Evolutionary conservation across 2,888 invertebrate genomes (phyloP).

Genomic region (Calliopum simillimum): DNA sequence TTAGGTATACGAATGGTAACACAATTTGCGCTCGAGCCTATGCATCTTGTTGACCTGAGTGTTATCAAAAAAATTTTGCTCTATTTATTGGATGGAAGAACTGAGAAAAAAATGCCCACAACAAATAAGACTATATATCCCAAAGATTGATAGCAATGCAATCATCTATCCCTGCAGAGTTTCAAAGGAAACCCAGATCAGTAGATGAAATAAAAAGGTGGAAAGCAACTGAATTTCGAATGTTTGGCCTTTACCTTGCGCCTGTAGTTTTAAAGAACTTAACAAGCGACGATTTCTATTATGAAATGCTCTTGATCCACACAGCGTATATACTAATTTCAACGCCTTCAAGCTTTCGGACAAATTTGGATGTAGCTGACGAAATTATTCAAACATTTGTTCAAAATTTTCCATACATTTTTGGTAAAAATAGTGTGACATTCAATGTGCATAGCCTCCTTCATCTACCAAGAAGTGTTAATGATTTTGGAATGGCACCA

Average conservation of each 20-base stretch:
- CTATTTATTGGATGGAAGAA: no score
- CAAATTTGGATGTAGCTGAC: constrained; percentile 30
- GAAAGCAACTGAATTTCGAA: constrained; percentile 34
- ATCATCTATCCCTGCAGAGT: constrained; percentile 34
- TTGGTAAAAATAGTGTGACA: constrained; percentile 35
- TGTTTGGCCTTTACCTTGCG: constrained; percentile 40
- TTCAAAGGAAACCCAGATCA: constrained; percentile 35
- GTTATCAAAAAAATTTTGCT: neutral
- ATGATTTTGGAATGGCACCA: constrained; percentile 20
- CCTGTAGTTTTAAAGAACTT: constrained; percentile 36
- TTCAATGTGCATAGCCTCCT: constrained; percentile 30
- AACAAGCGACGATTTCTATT: constrained; percentile 31
- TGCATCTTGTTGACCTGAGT: neutral
- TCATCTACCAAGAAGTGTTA: constrained; percentile 25
- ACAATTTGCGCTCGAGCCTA: neutral
- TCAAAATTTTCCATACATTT: constrained; percentile 37
- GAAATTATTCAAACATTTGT: constrained; percentile 35
- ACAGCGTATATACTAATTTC: constrained; percentile 36
- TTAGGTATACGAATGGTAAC: neutral
- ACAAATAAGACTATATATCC: no score
- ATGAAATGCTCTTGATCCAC: constrained; percentile 37
- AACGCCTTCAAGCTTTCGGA: constrained; percentile 23
- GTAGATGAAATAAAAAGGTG: constrained; percentile 38
- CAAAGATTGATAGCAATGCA: constrained; percentile 19
- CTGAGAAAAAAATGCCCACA: no score